A percentile compares a stretch with the other conserved stretches of the same genome.
These are phyloP conservation scores for Epinotia demarniana DNA, from an alignment of 2,888 invertebrate genomes.

Conservation along the genomic window DNA sequence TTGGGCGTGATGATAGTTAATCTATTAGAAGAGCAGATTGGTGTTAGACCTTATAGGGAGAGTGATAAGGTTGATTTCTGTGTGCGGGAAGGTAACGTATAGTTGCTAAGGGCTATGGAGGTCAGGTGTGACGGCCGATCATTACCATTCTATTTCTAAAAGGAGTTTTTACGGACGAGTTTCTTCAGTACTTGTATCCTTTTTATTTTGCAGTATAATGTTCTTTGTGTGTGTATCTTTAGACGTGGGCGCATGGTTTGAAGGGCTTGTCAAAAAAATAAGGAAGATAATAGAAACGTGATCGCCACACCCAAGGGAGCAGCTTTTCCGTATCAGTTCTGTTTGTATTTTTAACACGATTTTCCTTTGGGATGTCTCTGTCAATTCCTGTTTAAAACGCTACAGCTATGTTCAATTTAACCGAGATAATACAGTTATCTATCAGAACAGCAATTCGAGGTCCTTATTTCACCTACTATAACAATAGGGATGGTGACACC, in stretches of 20 bases:
- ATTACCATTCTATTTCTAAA: slow-evolving; percentile 16
- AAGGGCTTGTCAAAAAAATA: slow-evolving; percentile 31
- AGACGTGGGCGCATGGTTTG: slow-evolving; percentile 29
- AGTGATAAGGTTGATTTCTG: background rate
- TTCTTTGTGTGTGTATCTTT: slow-evolving; percentile 32
- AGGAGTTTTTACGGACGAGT: background rate
- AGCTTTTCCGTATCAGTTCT: background rate
- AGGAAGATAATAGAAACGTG: slow-evolving; percentile 30
- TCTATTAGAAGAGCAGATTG: slow-evolving; percentile 5
- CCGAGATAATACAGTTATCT: too few species aligned
- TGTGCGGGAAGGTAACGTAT: background rate
- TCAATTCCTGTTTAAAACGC: background rate
- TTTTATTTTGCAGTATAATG: background rate
- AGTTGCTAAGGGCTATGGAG: slow-evolving; percentile 40
- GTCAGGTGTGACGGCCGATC: slow-evolving; percentile 40
- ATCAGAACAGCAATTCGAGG: too few species aligned
- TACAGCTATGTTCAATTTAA: background rate
- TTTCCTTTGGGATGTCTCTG: slow-evolving; percentile 3
- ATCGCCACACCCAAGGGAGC: slow-evolving; percentile 3
- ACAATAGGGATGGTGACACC: too few species aligned
- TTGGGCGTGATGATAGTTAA: background rate
- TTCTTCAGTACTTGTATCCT: background rate
- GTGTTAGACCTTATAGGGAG: background rate
- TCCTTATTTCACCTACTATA: too few species aligned
- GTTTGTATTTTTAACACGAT: background rate